phyloP scores from a whole-genome alignment of 2,888 invertebrate genomes.

The Pelosia muscerda region DNA sequence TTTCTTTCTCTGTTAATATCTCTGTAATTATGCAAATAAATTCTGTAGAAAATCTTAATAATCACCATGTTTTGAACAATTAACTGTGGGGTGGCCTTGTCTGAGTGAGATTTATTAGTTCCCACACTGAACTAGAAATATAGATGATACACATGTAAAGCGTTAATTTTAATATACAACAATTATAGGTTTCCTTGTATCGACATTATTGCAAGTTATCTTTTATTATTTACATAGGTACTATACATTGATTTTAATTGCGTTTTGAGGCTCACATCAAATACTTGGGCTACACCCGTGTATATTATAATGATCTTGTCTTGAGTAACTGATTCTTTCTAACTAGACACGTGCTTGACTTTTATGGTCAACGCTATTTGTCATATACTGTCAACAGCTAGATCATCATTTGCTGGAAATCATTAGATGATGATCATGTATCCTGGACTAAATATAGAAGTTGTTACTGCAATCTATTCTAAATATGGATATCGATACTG shows the following conservation, averaged over 20 bases:
- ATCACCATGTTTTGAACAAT: constrained; percentile 62
- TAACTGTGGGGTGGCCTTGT: constrained; percentile 63
- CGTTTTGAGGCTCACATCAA: constrained; percentile 25
- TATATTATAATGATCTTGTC: constrained; percentile 14
- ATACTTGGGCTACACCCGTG: background rate
- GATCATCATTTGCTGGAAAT: constrained; percentile 61
- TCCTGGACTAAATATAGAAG: constrained; percentile 19
- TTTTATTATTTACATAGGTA: constrained; percentile 58
- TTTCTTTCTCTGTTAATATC: constrained; percentile 34
- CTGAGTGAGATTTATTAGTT: constrained; percentile 76
- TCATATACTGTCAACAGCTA: constrained; percentile 43
- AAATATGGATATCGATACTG: constrained; percentile 20
- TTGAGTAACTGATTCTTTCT: constrained; percentile 23
- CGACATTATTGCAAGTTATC: constrained; percentile 47
- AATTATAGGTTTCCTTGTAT: constrained; percentile 69
- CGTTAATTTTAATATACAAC: constrained; percentile 64
- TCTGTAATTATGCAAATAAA: constrained; percentile 3
- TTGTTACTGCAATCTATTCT: constrained; percentile 1
- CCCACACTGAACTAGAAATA: constrained; percentile 62
- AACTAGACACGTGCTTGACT: constrained; percentile 54
- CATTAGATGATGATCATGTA: constrained; percentile 43
- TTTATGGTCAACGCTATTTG: constrained; percentile 58
- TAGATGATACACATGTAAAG: constrained; percentile 59
- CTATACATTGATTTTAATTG: constrained; percentile 13
- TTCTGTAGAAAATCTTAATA: constrained; percentile 21